Percentiles rank a stretch among this genome's conserved stretches.
These are phyloP conservation scores for Bombus affinis DNA, from an alignment of 1,140 invertebrate species.

Conservation along the genomic window DNA sequence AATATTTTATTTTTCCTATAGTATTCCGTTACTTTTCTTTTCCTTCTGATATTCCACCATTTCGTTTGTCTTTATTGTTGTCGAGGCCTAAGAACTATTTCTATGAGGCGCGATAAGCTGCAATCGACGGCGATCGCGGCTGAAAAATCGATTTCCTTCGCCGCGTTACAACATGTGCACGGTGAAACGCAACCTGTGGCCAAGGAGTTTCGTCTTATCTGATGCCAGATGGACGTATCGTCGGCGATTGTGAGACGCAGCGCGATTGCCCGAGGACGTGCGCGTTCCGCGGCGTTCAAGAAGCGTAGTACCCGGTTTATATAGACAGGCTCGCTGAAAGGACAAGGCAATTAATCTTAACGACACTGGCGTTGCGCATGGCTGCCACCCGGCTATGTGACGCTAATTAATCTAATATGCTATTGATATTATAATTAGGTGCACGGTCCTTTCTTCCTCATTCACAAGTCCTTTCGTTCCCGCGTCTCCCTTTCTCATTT, in stretches of 20 bases:
- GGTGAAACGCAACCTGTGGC: background rate
- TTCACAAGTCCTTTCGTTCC: constrained; percentile 26
- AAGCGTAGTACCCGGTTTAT: background rate
- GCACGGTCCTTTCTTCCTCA: constrained; percentile 37
- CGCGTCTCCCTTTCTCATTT: background rate
- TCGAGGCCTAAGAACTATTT: background rate
- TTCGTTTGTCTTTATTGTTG: too few species aligned
- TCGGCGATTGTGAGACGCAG: constrained; percentile 20
- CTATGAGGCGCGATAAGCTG: background rate
- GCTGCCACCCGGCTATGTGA: constrained; percentile 50
- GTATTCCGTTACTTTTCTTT: too few species aligned
- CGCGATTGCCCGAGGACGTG: constrained; percentile 11
- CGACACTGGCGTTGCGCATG: constrained; percentile 55
- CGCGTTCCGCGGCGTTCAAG: constrained; percentile 4
- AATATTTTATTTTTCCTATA: too few species aligned
- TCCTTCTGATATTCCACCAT: too few species aligned
- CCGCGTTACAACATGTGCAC: background rate
- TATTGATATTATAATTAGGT: constrained; percentile 79
- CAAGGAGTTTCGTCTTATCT: constrained; percentile 37
- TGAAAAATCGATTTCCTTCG: constrained; percentile 45
- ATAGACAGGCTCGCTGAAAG: constrained; percentile 23
- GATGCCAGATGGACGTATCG: constrained; percentile 45
- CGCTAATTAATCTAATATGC: constrained; percentile 76
- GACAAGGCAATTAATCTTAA: constrained; percentile 74
- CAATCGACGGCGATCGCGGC: background rate